These are phyloP conservation scores for Oxyruncus cristatus DNA, from an alignment of 2,113 vertebrate species.

Conservation along the genomic window DNA sequence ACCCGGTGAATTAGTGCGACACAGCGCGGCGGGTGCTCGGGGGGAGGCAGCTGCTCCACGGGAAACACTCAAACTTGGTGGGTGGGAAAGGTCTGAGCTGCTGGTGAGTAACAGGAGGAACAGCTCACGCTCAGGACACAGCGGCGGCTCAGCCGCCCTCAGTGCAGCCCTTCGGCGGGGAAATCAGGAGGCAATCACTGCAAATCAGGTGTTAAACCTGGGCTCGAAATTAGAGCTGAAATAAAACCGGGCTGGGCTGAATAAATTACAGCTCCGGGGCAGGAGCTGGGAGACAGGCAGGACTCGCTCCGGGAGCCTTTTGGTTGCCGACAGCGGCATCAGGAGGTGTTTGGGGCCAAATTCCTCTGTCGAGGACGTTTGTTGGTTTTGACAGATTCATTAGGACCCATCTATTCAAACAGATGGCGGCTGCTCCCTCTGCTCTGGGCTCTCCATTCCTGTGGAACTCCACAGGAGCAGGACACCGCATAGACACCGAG, in stretches of 20 bases:
- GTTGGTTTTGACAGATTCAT: not conserved
- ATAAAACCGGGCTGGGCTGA: not conserved
- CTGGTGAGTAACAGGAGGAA: not conserved
- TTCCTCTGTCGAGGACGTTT: not conserved
- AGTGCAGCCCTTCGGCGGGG: not conserved
- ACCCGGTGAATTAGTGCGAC: not conserved
- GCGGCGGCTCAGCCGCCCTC: not conserved
- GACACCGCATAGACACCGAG: not conserved
- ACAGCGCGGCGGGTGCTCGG: not conserved
- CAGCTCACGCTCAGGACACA: not conserved
- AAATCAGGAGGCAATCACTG: not conserved
- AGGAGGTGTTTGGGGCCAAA: not conserved
- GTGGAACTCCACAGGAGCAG: not conserved
- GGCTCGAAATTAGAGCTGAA: not conserved
- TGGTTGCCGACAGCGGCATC: not conserved
- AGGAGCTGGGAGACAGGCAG: not conserved
- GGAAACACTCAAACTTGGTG: constrained; percentile 30
- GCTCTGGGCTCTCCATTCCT: not conserved
- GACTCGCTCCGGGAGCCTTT: not conserved
- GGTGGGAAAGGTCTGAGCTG: constrained; percentile 37
- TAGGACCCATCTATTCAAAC: not conserved
- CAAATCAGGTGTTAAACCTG: not conserved
- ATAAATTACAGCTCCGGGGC: not conserved
- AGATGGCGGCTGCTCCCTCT: not conserved
- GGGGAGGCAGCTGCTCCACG: not conserved